These are phyloP conservation scores for Diarsia dahlii DNA, from an alignment of 2,888 invertebrate species.

Conservation along the genomic window DNA sequence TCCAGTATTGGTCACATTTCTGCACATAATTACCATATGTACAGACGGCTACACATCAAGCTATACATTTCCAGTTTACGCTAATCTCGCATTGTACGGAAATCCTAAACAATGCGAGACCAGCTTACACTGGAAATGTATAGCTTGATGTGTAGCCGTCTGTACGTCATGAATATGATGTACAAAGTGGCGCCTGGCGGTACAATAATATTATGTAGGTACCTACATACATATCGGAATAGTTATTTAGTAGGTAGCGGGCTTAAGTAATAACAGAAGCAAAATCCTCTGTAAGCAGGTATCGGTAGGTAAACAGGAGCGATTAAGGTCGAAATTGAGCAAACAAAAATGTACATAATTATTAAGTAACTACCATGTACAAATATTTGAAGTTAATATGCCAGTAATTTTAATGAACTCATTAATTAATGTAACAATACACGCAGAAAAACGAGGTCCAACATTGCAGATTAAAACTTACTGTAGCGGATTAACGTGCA, in stretches of 20 bases:
- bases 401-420: slow-evolving; percentile 38
- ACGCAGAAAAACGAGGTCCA: slow-evolving; percentile 2
- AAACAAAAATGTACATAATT: slow-evolving; percentile 30
- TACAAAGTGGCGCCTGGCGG: background rate
- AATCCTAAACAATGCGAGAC: too few relatives aligned
- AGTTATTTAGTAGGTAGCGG: background rate
- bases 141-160: too few relatives aligned
- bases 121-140: too few relatives aligned
- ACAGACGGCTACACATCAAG: too few relatives aligned
- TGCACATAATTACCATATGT: background rate
- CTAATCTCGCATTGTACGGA: too few relatives aligned
- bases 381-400: slow-evolving; percentile 36
- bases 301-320: background rate
- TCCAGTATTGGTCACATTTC: background rate
- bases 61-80: too few relatives aligned
- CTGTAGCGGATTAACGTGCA: slow-evolving; percentile 39
- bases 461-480: slow-evolving; percentile 37
- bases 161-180: background rate
- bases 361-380: slow-evolving; percentile 27
- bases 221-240: background rate
- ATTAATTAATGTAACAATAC: slow-evolving; percentile 36
- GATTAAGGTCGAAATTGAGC: background rate
- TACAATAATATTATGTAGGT: background rate
- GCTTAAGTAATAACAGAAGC: background rate
- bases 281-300: background rate